Percentiles rank a stretch among this genome's conserved stretches.
Conservation (phyloP, 2,797 vertebrate species). For the Capromys pilorides region DNA sequence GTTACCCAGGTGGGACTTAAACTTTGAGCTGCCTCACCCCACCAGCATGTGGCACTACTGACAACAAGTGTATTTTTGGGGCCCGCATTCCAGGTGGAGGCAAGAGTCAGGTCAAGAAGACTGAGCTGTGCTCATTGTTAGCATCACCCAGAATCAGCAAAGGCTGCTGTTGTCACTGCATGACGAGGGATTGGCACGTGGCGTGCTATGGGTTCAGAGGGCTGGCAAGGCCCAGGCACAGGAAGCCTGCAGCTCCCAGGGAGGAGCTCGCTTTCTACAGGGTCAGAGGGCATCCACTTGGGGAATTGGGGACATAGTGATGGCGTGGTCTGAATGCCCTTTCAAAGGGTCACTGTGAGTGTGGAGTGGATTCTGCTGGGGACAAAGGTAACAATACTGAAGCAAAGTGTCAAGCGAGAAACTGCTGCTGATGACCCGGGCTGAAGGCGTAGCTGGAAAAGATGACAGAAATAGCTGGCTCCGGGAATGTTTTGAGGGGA, state of each 20-base stretch:
- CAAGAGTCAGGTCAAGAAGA: neutral
- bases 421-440: neutral
- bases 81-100: neutral
- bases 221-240: neutral
- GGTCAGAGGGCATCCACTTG: neutral
- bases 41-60: neutral
- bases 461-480: neutral
- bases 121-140: neutral
- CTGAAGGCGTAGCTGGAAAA: neutral
- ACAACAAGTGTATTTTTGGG: neutral
- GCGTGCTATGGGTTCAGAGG: neutral
- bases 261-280: neutral
- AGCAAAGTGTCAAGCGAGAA: neutral
- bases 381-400: fast-evolving
- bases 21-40: neutral
- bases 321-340: neutral
- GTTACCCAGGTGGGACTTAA: neutral
- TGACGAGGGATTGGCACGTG: neutral
- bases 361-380: neutral
- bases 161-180: neutral
- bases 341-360: neutral
- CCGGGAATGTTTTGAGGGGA: neutral
- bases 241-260: neutral
- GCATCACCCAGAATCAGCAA: neutral
- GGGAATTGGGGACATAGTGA: neutral